These are phyloP conservation scores for Penaeus monodon DNA, from an alignment of 2,888 invertebrate genomes.

Conservation along the genomic window DNA sequence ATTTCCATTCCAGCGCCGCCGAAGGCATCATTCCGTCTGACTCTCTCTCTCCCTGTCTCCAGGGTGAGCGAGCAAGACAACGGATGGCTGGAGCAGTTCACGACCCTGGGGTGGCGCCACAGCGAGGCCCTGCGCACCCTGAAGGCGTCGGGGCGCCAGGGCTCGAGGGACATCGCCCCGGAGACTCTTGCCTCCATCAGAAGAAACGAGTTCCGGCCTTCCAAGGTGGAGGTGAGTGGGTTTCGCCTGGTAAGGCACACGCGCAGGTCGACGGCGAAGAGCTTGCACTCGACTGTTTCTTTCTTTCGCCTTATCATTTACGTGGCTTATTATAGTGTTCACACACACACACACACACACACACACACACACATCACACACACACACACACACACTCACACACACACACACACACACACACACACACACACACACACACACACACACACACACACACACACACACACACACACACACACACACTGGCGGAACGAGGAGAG, in stretches of 20 bases:
- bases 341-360: no score
- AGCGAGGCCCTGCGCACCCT: constrained; percentile 55
- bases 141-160: constrained; percentile 49
- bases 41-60: background rate
- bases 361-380: no score
- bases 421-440: no score
- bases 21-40: no score
- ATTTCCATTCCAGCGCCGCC: no score
- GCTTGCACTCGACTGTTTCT: background rate
- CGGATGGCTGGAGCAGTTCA: constrained; percentile 63
- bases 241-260: no score
- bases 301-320: background rate
- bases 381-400: no score
- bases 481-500: no score
- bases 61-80: constrained; percentile 61
- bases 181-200: constrained; percentile 52
- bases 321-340: no score
- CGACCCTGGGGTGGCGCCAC: constrained; percentile 61
- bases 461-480: no score
- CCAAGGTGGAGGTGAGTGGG: constrained; percentile 52
- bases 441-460: no score
- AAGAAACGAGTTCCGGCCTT: constrained; percentile 34
- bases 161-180: constrained; percentile 54
- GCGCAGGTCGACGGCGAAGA: background rate
- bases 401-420: no score